Evolutionary conservation across 2,797 vertebrate species (phyloP), one percentile per base, ranked within the genome.

Genomic region (Acropternis orthonyx): DNA sequence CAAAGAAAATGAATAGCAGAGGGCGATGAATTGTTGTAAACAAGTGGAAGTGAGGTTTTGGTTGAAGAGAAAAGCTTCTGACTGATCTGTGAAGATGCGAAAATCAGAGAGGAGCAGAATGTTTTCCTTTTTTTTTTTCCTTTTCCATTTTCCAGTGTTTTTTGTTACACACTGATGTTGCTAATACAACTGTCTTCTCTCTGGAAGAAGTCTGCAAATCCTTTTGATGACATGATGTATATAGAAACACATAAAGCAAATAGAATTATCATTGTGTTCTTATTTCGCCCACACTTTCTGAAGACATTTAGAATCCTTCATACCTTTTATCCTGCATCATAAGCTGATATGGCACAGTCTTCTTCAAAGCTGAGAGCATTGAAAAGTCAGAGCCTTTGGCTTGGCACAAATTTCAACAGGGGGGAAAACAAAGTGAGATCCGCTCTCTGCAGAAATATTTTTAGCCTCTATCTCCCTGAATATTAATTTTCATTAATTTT

Each of bases 21-120:
- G 36, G 63, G 34, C n/a, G 34, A 48, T 27, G n/a, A 63, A 68
- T 58, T 76, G 67, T 58, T 0, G 2, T 88, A 93, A 96, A 94
- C 63, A 92, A 93, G 56, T 56, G 46, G 69, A 84, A 90, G 85
- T n/a, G 74, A 85, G 67, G 56, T 65, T 82, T 73, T 56, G 36
- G 55, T 34, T 63, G 83, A 83, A 88, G 66, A 84, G 71, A 81
- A 93, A 81, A 85, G 83, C 49, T 90, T 94, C 51, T 90, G 83
- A 71, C 26, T 85, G 71, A 93, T 88, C 32, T 81, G 71, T 76
- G 63, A 84, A 79, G 73, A 85, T 26, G 30, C 2, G 7, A 58
- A 69, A 79, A 90, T 67, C 41, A 88, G 71, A 30, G 10, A 73
- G 77, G 41, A 92, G 48, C 52, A 77, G 71, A 84, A 79, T 23